A percentile compares a stretch with the other conserved stretches of the same genome.
These are phyloP conservation scores for Pantala flavescens DNA, from an alignment of 1,140 invertebrate species.

Conservation along the genomic window DNA sequence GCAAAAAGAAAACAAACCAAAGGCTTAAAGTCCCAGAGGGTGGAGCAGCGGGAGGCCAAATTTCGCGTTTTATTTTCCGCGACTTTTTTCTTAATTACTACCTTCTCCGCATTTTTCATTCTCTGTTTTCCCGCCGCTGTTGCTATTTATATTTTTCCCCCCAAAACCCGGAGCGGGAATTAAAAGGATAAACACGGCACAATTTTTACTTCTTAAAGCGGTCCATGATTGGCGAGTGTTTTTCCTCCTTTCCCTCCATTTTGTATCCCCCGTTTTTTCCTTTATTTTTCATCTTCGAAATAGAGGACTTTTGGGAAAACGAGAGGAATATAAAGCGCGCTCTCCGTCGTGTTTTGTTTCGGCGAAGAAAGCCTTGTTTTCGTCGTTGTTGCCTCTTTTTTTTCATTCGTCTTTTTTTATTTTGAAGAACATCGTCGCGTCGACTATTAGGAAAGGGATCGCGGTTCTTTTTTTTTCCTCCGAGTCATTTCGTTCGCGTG, in stretches of 20 bases:
- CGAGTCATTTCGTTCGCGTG: too few relatives aligned
- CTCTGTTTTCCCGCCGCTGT: too few relatives aligned
- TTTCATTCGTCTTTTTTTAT: too few relatives aligned
- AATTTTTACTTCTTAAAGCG: background rate
- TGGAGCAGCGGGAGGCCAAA: background rate
- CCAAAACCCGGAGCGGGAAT: background rate
- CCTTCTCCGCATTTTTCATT: background rate
- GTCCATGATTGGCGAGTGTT: background rate
- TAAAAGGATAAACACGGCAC: slow-evolving; percentile 1
- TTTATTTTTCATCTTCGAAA: background rate
- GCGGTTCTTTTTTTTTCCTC: too few relatives aligned
- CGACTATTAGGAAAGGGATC: too few relatives aligned
- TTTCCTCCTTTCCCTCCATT: background rate
- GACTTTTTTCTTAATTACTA: background rate
- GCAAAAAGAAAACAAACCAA: background rate
- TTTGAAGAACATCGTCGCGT: too few relatives aligned
- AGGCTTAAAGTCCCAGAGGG: background rate
- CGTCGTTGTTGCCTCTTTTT: too few relatives aligned
- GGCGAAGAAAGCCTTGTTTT: too few relatives aligned
- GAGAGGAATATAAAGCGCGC: too few relatives aligned
- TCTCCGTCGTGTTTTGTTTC: too few relatives aligned
- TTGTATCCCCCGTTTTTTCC: background rate
- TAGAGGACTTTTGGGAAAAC: too few relatives aligned
- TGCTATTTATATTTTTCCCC: too few relatives aligned
- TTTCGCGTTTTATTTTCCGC: background rate